These are phyloP conservation scores for Osmoderma eremita DNA, from an alignment of 2,888 invertebrate species.

Conservation along the genomic window DNA sequence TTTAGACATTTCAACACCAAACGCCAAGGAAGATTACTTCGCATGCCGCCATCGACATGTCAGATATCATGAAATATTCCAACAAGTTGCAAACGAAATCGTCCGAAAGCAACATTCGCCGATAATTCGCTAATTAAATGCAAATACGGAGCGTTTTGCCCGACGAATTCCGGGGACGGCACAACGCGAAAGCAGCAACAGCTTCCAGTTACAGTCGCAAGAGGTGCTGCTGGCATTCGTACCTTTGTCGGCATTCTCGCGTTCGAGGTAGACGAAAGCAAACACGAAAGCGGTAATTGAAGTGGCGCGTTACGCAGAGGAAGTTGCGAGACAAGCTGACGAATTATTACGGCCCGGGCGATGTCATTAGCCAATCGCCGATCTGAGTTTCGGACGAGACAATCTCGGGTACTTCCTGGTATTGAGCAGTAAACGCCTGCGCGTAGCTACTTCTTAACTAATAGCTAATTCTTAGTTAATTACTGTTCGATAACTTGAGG, in stretches of 20 bases:
- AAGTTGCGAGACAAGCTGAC: slow-evolving; percentile 1
- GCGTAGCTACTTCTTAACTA: slow-evolving; percentile 14
- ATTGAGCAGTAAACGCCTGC: background rate
- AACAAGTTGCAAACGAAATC: slow-evolving; percentile 29
- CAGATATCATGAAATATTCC: slow-evolving; percentile 13
- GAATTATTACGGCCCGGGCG: slow-evolving; percentile 6
- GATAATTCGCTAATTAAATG: slow-evolving; percentile 37
- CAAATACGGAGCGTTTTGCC: slow-evolving; percentile 28
- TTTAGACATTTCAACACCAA: too few relatives aligned
- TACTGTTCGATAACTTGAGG: slow-evolving; percentile 28
- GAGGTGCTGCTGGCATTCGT: background rate
- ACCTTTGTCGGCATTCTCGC: background rate
- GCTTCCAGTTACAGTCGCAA: slow-evolving; percentile 1
- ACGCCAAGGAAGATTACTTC: too few relatives aligned
- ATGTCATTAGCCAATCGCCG: slow-evolving; percentile 29
- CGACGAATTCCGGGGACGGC: slow-evolving; percentile 20
- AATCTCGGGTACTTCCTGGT: background rate
- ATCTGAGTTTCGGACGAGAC: background rate
- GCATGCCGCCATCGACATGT: too few relatives aligned
- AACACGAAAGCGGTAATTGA: background rate
- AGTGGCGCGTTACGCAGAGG: background rate
- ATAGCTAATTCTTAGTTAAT: slow-evolving; percentile 1
- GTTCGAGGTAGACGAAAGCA: background rate
- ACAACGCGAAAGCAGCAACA: slow-evolving; percentile 5
- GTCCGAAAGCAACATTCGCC: slow-evolving; percentile 32